phyloP scores from a whole-genome alignment of 2,797 vertebrate genomes.

The Lepidocolaptes lacrymiger region DNA sequence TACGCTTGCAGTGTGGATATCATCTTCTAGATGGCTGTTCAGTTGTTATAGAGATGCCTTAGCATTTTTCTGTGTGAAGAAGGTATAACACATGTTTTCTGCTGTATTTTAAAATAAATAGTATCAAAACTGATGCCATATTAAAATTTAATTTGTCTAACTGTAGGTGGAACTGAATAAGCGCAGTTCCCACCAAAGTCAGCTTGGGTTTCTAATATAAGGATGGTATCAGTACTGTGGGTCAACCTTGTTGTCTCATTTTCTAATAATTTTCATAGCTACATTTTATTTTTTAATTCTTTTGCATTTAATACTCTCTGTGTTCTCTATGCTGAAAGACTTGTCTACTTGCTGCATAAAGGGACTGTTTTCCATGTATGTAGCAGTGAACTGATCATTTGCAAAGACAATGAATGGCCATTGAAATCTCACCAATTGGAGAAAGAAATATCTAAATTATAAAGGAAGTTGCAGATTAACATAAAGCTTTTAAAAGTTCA shows the following conservation, averaged over 20 bases:
- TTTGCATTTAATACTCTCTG: neutral
- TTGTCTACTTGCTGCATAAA: neutral
- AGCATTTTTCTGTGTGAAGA: neutral
- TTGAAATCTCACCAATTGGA: neutral
- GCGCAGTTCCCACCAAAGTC: neutral
- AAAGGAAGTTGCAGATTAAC: neutral
- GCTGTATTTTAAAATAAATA: neutral
- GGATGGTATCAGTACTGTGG: neutral
- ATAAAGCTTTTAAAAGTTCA: neutral
- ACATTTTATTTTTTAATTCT: neutral
- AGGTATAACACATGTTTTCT: neutral
- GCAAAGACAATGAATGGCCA: neutral
- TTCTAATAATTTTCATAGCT: neutral
- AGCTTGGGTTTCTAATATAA: neutral
- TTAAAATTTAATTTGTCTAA: neutral
- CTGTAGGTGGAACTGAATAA: neutral
- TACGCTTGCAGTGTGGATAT: neutral
- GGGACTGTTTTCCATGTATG: neutral
- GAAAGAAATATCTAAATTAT: neutral
- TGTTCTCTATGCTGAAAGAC: neutral
- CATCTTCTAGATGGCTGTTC: constrained; percentile 19
- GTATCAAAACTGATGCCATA: neutral
- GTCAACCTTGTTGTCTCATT: neutral
- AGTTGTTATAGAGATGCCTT: neutral
- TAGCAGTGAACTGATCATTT: neutral